Conservation (phyloP, 2,888 invertebrate genomes). For the Ptycholaimellus sp. region DNA sequence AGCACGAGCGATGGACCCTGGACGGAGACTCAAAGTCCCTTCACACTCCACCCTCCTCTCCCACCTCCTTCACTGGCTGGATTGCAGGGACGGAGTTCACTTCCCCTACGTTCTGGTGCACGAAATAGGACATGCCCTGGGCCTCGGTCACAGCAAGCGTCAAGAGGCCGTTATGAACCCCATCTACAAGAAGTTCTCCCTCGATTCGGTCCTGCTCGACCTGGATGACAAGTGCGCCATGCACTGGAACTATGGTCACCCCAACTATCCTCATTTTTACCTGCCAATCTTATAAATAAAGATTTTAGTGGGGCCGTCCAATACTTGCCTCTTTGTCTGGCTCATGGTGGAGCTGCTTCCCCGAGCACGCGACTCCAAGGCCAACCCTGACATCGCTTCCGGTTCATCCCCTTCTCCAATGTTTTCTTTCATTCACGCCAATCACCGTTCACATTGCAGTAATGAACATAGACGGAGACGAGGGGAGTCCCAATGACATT, state of each 20-base stretch:
- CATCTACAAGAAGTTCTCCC: slow-evolving; percentile 16
- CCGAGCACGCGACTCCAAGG: slow-evolving; percentile 7
- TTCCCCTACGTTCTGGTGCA: slow-evolving; percentile 28
- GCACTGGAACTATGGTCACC: slow-evolving; percentile 22
- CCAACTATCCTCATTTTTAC: slow-evolving; percentile 1
- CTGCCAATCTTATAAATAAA: neutral
- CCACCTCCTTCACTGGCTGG: no score
- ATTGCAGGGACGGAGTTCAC: no score
- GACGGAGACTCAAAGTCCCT: slow-evolving; percentile 6
- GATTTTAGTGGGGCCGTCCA: slow-evolving; percentile 16
- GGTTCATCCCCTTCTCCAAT: neutral
- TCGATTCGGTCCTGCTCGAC: slow-evolving; percentile 16
- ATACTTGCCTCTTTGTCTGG: slow-evolving; percentile 23
- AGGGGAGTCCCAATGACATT: no score
- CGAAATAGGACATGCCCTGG: slow-evolving; percentile 24
- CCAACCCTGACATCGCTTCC: slow-evolving; percentile 4
- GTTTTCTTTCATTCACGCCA: neutral
- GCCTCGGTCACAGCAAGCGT: slow-evolving; percentile 20
- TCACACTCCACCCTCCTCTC: neutral
- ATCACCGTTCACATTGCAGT: neutral
- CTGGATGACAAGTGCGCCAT: slow-evolving; percentile 24
- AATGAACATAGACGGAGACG: neutral
- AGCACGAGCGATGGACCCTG: slow-evolving; percentile 15
- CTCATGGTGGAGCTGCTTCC: slow-evolving; percentile 21
- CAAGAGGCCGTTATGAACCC: slow-evolving; percentile 21